phyloP scores from a whole-genome alignment of 2,113 vertebrate genomes.

The Actinemys pallida region DNA sequence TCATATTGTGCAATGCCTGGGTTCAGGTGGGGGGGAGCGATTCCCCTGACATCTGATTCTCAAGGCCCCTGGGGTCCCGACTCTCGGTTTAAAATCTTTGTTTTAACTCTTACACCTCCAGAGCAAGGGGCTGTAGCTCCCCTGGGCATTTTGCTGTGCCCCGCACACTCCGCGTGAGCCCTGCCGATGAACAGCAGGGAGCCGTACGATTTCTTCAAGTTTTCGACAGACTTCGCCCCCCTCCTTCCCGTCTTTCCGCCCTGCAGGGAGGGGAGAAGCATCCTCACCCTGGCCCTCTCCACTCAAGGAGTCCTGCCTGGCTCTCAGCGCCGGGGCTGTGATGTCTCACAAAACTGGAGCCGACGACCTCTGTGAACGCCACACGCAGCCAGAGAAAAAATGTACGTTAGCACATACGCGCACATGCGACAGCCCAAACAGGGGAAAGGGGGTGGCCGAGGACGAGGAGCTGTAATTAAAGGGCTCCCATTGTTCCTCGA shows the following conservation, averaged over 20 bases:
- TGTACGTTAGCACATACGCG: conserved; percentile 54
- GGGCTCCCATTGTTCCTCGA: conserved; percentile 14
- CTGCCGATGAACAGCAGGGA: accelerated
- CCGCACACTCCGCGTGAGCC: not conserved
- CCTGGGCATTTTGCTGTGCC: not conserved
- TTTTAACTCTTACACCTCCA: not conserved
- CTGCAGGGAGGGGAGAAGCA: not conserved
- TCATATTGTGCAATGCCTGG: not conserved
- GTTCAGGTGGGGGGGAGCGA: not conserved
- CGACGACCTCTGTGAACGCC: conserved; percentile 83
- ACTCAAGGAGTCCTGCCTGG: conserved; percentile 76
- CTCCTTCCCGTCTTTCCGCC: conserved; percentile 31
- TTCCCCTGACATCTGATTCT: not conserved
- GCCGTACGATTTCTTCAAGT: conserved; percentile 89
- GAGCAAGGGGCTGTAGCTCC: accelerated
- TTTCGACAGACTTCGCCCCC: conserved; percentile 74
- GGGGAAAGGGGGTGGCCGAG: not conserved
- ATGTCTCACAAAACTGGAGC: conserved; percentile 89
- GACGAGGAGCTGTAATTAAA: conserved; percentile 35
- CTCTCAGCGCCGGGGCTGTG: conserved; percentile 86
- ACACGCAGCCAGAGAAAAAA: conserved; percentile 71
- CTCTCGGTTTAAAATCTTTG: not conserved
- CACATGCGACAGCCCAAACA: accelerated
- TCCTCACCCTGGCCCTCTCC: conserved; percentile 7
- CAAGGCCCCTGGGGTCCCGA: not conserved